Base-by-base conservation (phyloP, 2,797 vertebrate genomes). In the Atherinosoma microstoma region DNA sequence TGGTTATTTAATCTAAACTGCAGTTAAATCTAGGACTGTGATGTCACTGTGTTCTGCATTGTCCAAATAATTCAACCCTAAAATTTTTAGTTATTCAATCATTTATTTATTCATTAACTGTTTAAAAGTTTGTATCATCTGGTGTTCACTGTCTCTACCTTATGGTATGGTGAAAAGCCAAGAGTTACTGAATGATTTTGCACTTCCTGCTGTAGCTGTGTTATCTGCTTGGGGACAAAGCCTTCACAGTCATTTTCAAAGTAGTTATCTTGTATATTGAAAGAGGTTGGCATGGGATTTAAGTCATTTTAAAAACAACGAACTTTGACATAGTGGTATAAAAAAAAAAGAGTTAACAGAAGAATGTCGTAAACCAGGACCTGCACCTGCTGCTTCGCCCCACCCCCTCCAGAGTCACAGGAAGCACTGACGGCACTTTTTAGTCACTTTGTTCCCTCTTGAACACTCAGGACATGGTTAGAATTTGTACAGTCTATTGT, bases 371-470 rank as follows among this genome's bases (percentile, higher is more conserved):
- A 63, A 79, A 68, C 30, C 57, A 65, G 69, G 51, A 80, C 68
- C 49, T 76, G 70, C 80, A 84, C 82, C 81, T 90, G 83, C 65
- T 76, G 69, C 64, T 78, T 67, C 64, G 78, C 71, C 35, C 75
- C 66, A 9, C 72, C 76, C 45, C 29, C 22, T 29, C 15, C 56
- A 66, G n/a, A 76, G 10, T 67, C 58, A 64, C 68, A 86, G 70
- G 77, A 80, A 64, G 40, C 45, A 65, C 58, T 76, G 61, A 22
- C 22, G 29, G 69, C 63, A 64, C 77, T 67, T 72, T 63, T 66
- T 4, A 22, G 16, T 15, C 34, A 58, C 38, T 60, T 64, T 79
- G 70, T 75, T 70, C 64, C 16, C 58, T 29, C 45, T 60, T 5
- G 4, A 72, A 66, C 66, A 40, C 51, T 64, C 79, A 40, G 75